Evolutionary conservation across 1,140 invertebrate genomes (phyloP), one percentile per base, ranked within the genome.

Genomic region (Drosophila busckii): DNA sequence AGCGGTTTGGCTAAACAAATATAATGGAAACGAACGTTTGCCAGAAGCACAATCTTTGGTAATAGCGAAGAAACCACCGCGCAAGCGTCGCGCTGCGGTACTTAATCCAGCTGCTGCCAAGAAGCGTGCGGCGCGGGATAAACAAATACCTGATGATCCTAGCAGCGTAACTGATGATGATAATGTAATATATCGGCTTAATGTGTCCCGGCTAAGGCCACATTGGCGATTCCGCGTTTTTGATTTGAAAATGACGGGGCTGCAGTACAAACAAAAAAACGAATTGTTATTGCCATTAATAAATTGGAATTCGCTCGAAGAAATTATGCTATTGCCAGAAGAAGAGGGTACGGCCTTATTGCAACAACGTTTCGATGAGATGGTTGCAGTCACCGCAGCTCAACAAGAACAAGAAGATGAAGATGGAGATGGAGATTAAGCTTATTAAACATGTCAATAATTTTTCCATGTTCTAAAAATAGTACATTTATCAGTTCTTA

Each of bases 281-380:
- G 53, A 59, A 13, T 42, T 45, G 6, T 23, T 59, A 22, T 4
- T 53, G 9, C 31, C 17, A 4, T 19, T 59, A 1, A 23, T 59
- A 0, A 31, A 35, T n/a, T 59, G 48, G 48, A 1, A 53, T 5
- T 15, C 53, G 10, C 49, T 60, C n/a, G 49, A 60, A 6, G 17
- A 6, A 5, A 37, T 60, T 37, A 60, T 60, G 49, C 6, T 9
- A 20, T 1, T 20, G 19, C 40, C 48, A n/a, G n/a, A n/a, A n/a
- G n/a, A n/a, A n/a, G n/a, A n/a, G n/a, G n/a, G n/a, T n/a, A n/a
- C n/a, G n/a, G n/a, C n/a, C n/a, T n/a, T n/a, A n/a, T n/a, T n/a
- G n/a, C n/a, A n/a, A n/a, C n/a, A n/a, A n/a, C n/a, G n/a, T n/a
- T n/a, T n/a, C n/a, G n/a, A n/a, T n/a, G n/a, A n/a, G n/a, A n/a